Base-by-base conservation (phyloP, 2,888 invertebrate genomes). In the Hirtodrosophila cameraria region DNA sequence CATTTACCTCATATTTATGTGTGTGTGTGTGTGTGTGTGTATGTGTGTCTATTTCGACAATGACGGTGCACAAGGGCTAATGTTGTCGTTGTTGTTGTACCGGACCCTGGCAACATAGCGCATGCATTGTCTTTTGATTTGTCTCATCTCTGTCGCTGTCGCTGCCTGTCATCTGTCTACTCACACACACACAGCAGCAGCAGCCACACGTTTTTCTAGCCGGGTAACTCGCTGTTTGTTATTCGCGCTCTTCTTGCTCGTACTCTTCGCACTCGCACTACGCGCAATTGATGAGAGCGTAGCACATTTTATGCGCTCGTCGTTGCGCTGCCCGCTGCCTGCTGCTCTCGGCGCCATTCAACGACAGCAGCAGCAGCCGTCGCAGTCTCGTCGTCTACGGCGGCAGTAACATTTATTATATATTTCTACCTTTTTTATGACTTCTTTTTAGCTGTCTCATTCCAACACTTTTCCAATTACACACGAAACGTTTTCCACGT, bases 251-350 rank as follows among this genome's bases (percentile, higher is more conserved):
- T n/a, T n/a, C n/a, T n/a, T n/a, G n/a, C n/a, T n/a, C n/a, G n/a
- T n/a, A n/a, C n/a, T n/a, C n/a, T n/a, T 58, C 54, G 49, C 79
- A 64, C 79, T 62, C 81, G 49, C 61, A 65, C 57, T 66, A 79
- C 77, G 65, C 85, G 77, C 74, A 73, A 79, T 79, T 79, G 79
- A 83, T 83, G 80, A 80, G 80, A 85, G 80, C 87, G 82, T 84
- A n/a, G n/a, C n/a, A 64, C 63, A 84, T 64, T 84, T 86, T 69
- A 86, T 85, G 81, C 64, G 80, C 78, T 76, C 67, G 66, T 60
- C 63, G 55, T 42, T 45, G 43, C 70, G 53, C 39, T 38, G 53
- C 43, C 33, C 49, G 39, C 36, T 43, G 25, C 25, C 49, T 28
- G 50, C 41, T 52, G 31, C 57, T 39, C 57, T 52, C 69, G 64